A percentile compares a stretch with the other conserved stretches of the same genome.
phyloP scores from a whole-genome alignment of 2,888 invertebrate species.

The Globia sparganii region DNA sequence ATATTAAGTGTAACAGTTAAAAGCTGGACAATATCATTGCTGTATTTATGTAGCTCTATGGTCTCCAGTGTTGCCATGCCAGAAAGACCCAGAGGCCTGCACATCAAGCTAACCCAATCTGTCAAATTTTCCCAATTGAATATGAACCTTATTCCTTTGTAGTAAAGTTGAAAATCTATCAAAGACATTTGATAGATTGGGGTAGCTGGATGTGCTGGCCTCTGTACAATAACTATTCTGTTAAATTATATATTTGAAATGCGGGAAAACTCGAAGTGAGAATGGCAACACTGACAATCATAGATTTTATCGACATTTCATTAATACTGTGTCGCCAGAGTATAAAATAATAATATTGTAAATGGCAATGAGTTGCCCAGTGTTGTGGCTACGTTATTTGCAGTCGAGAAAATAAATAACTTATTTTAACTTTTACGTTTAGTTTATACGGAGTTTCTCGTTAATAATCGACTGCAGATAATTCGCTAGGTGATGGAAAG shows the following conservation, averaged over 20 bases:
- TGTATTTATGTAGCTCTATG: slow-evolving; percentile 53
- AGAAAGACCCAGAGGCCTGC: too few species aligned
- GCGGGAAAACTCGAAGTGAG: neutral
- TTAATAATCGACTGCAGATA: slow-evolving; percentile 44
- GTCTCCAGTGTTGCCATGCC: slow-evolving; percentile 42
- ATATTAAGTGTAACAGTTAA: slow-evolving; percentile 76
- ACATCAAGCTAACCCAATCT: too few species aligned
- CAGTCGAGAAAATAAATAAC: slow-evolving; percentile 35
- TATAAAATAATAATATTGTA: slow-evolving; percentile 58
- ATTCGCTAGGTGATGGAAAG: slow-evolving; percentile 49
- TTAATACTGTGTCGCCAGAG: slow-evolving; percentile 64
- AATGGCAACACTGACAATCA: slow-evolving; percentile 62
- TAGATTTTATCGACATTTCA: slow-evolving; percentile 41
- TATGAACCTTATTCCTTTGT: too few species aligned
- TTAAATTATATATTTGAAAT: slow-evolving; percentile 24
- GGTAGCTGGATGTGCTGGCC: too few species aligned
- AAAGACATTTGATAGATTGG: too few species aligned
- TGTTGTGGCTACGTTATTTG: slow-evolving; percentile 55
- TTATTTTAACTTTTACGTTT: slow-evolving; percentile 13
- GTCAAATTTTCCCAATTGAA: too few species aligned
- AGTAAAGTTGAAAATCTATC: too few species aligned
- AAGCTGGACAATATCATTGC: slow-evolving; percentile 73
- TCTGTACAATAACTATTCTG: slow-evolving; percentile 49
- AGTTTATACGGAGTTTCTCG: slow-evolving; percentile 26
- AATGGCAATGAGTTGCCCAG: slow-evolving; percentile 73